Percentiles rank a stretch among this genome's conserved stretches.
These are phyloP conservation scores for Hesperia comma DNA, from an alignment of 2,888 invertebrate genomes.

Conservation along the genomic window DNA sequence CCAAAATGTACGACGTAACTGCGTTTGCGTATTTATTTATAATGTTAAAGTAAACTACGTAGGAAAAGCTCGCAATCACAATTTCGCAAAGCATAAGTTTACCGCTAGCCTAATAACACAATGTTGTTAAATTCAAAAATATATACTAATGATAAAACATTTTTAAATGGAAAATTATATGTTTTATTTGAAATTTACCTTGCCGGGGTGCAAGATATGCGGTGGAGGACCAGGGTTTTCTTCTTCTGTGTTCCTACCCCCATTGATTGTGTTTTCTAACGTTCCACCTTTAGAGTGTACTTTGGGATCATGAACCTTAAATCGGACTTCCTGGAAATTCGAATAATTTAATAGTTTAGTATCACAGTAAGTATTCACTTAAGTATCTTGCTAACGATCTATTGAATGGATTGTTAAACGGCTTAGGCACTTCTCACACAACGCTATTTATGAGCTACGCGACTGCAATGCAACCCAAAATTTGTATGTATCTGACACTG, in stretches of 20 bases:
- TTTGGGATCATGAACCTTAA: constrained; percentile 97
- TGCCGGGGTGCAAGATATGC: constrained; percentile 93
- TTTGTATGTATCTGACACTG: too few species aligned
- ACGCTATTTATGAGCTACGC: too few species aligned
- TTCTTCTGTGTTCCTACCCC: constrained; percentile 87
- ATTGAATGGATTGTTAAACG: too few species aligned
- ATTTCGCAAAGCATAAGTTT: constrained; percentile 29
- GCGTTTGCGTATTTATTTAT: constrained; percentile 15
- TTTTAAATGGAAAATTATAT: background rate
- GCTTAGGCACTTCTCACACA: too few species aligned
- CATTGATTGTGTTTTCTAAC: constrained; percentile 95
- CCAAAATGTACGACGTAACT: background rate
- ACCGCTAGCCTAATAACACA: constrained; percentile 14
- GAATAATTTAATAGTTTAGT: background rate
- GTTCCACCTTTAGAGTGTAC: constrained; percentile 96
- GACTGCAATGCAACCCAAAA: too few species aligned
- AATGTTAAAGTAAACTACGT: constrained; percentile 7
- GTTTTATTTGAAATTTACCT: constrained; percentile 73
- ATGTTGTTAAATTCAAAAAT: background rate
- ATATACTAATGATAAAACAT: background rate
- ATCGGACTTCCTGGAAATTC: constrained; percentile 93
- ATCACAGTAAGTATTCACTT: too few species aligned
- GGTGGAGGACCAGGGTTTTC: constrained; percentile 87
- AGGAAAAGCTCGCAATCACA: constrained; percentile 8
- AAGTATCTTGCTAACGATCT: too few species aligned